Evolutionary conservation across 1,140 invertebrate species (phyloP), one percentile per base, ranked within the genome.

Genomic region (Sinella curviseta): DNA sequence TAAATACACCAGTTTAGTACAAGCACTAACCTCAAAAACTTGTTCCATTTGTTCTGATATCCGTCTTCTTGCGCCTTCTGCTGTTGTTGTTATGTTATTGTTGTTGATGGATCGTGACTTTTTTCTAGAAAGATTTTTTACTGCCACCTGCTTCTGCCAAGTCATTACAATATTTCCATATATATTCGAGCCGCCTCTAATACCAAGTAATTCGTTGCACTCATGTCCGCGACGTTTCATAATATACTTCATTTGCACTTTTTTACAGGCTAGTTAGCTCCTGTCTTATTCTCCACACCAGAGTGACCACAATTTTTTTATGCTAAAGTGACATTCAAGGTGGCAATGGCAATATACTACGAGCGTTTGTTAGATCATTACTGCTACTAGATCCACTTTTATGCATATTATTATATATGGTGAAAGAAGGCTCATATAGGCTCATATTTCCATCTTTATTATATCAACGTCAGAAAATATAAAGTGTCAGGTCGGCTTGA

Each of bases 41-140:
- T 70, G 65, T 70, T 70, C 65, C 65, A 70, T 70, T 70, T 70
- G 65, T 33, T 70, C 65, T 70, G 65, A 70, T 70, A 70, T 70
- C 65, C 31, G 65, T 70, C 65, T 70, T 70, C 26, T 33, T 70
- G 4, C 65, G 26, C 28, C 65, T 70, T 70, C 12, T 14, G n/a
- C 55, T 60, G 3, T 70, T 70, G 30, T 30, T 31, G 3, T 70
- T 70, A 2, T 14, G 12, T 30, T 70, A 4, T 70, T 70, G 8
- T 12, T 31, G 26, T 8, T 70, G 65, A 70, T 70, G 65, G 31
- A 70, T 70, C 65, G 65, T 70, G 65, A 70, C 65, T 70, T 30
- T 70, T 60, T 17, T 70, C 31, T n/a, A 70, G 31, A 70, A 30
- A 70, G 65, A 70, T 30, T 70, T 70, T 70, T 70, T 70, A 70